Base-by-base conservation (phyloP, 2,113 vertebrate species). In the Rattus norvegicus region DNA sequence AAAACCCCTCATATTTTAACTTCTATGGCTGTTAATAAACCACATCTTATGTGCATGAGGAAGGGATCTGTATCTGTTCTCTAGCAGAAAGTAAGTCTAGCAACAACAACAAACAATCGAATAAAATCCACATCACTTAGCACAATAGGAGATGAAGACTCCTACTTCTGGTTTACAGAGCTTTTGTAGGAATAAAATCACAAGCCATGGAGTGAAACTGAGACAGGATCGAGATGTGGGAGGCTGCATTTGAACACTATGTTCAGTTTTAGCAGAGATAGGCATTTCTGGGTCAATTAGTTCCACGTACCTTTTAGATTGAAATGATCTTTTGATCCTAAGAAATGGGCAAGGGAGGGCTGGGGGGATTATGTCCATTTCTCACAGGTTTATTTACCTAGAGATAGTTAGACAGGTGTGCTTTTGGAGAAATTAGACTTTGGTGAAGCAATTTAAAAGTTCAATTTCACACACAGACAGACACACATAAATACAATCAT, bases 81-180 rank as follows among this genome's bases (percentile, higher is more conserved):
- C 7, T 24, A 63, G 33, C 14, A 11, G 14, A 16, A 63, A 77
- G 59, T 59, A 61, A 2, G 43, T 56, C 80, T 20, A 70, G 30
- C 36, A 84, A 87, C 85, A 49, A 72, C 77, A 87, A 67, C 20
- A 92, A 49, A 10, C 52, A 90, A 85, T 14, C 30, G 26, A 81
- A 92, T 89, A 88, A 89, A 83, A 43, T 12, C 36, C 36, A 61
- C 69, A 24, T 59, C 17, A 49, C 47, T 95, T 73, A 94, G 13
- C 43, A 65, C 61, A 70, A 52, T 5, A 91, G 65, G 96, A 69
- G 13, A 59, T 22, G 39, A 36, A 79, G n/a, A 56, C 33, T 73
- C 19, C 63, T 77, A n/a, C n/a, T 26, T 93, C 92, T 36, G 28
- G 12, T 72, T 88, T 95, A 77, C 36, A 93, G 94, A 90, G 76